Percentiles rank a stretch among this genome's conserved stretches.
Evolutionary conservation across 2,797 vertebrate genomes (phyloP).

Genomic region (Pagetopsis macropterus): DNA sequence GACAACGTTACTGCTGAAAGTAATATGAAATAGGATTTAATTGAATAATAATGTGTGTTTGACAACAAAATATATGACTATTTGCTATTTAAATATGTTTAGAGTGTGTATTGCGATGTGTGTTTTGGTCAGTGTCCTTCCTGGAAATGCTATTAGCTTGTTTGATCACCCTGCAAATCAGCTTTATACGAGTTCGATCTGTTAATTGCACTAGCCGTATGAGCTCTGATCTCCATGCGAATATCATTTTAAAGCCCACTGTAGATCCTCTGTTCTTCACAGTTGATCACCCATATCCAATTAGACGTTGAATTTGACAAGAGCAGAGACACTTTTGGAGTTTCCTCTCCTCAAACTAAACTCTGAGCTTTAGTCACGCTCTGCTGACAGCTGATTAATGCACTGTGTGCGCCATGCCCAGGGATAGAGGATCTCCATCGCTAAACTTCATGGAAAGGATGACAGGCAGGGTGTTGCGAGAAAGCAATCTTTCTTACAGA

Average conservation of each 20-base stretch:
- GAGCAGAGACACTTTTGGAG: conserved; percentile 63
- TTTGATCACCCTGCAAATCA: conserved; percentile 48
- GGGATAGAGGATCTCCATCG: conserved; percentile 54
- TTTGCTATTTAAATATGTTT: not conserved
- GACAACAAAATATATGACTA: too few species aligned
- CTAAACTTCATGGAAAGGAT: conserved; percentile 37
- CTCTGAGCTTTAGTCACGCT: conserved; percentile 66
- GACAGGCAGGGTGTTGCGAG: conserved; percentile 36
- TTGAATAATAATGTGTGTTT: not conserved
- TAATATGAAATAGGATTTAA: not conserved
- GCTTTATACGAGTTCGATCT: conserved; percentile 44
- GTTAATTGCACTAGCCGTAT: conserved; percentile 66
- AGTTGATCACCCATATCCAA: conserved; percentile 77
- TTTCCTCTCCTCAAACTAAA: conserved; percentile 52
- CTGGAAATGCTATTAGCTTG: conserved; percentile 29
- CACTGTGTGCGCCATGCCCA: conserved; percentile 59
- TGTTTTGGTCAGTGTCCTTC: conserved; percentile 1
- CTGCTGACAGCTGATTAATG: conserved; percentile 77
- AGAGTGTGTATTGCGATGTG: not conserved
- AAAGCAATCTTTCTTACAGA: conserved; percentile 37
- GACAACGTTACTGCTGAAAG: conserved; percentile 9
- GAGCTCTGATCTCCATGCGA: conserved; percentile 67
- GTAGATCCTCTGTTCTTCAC: conserved; percentile 51
- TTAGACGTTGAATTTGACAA: conserved; percentile 75
- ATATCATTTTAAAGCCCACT: conserved; percentile 61